These are phyloP conservation scores for Oxyruncus cristatus DNA, from an alignment of 2,113 vertebrate species.

Conservation along the genomic window DNA sequence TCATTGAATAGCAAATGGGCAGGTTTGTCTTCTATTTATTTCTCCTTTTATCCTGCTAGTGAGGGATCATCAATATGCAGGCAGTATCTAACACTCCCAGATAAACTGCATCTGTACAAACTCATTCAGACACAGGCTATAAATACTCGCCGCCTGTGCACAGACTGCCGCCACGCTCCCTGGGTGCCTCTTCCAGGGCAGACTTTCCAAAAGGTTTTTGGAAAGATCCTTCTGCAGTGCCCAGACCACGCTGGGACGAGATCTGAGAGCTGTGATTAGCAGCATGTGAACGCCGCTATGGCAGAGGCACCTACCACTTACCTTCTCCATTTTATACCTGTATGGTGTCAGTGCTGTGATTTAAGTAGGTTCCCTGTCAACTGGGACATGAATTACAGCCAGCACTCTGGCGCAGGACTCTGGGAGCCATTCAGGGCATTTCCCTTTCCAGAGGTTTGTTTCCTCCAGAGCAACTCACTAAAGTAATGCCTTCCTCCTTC, in stretches of 20 bases:
- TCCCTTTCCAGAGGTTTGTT: conserved; percentile 52
- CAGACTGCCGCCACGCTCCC: not conserved
- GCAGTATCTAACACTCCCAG: conserved; percentile 3
- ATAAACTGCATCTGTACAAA: conserved; percentile 42
- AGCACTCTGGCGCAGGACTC: not conserved
- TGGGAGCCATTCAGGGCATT: conserved; percentile 37
- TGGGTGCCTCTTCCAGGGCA: not conserved
- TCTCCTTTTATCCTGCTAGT: conserved; percentile 10
- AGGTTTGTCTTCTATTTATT: not conserved
- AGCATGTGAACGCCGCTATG: not conserved
- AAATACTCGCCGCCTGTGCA: not conserved
- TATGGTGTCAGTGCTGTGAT: conserved; percentile 1
- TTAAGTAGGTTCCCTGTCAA: conserved; percentile 6
- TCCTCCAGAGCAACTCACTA: not conserved
- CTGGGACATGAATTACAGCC: conserved; percentile 13
- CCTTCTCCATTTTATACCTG: not conserved
- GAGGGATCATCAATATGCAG: not conserved
- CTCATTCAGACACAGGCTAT: conserved; percentile 45
- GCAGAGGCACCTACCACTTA: not conserved
- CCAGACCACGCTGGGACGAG: not conserved
- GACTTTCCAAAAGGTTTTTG: not conserved
- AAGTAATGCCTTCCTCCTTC: conserved; percentile 53
- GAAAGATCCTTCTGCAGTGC: not conserved
- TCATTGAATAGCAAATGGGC: not conserved
- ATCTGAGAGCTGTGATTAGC: not conserved